A percentile compares a stretch with the other conserved stretches of the same genome.
These are phyloP conservation scores for Saguinus imperator DNA, from an alignment of 2,113 vertebrate genomes.

Conservation along the genomic window DNA sequence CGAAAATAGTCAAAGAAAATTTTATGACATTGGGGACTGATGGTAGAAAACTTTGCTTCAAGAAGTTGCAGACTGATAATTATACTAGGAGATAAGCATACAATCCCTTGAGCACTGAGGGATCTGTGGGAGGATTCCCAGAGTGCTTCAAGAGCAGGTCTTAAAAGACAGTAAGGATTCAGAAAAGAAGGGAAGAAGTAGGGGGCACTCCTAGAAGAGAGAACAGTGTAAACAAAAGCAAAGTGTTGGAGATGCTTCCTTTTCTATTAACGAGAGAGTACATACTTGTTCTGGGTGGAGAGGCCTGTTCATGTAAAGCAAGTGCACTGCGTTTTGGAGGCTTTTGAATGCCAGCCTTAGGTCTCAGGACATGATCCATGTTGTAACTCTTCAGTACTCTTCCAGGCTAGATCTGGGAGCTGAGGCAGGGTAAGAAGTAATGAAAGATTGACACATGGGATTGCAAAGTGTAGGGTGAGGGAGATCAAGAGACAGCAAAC, in stretches of 20 bases:
- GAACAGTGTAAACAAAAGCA: not conserved
- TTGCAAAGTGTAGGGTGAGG: not conserved
- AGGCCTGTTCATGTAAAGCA: not conserved
- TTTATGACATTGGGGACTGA: not conserved
- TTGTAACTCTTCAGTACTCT: not conserved
- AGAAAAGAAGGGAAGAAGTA: not conserved
- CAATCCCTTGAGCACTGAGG: not conserved
- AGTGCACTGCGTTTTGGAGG: not conserved
- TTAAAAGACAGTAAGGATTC: not conserved
- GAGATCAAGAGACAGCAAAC: not conserved
- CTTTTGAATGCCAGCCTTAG: not conserved
- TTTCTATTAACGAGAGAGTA: not conserved
- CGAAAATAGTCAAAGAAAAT: conserved; percentile 36
- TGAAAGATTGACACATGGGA: not conserved
- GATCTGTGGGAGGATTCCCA: not conserved
- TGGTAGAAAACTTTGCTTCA: not conserved
- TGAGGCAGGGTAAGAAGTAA: not conserved
- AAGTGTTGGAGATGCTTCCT: not conserved
- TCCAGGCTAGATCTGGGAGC: not conserved
- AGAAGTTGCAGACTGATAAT: not conserved
- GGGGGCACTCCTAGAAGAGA: not conserved
- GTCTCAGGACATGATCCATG: not conserved
- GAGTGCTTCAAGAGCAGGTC: not conserved
- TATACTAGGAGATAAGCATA: not conserved
- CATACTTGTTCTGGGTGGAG: not conserved